Evolutionary conservation across 2,797 vertebrate genomes (phyloP).

Genomic region (Clarias pachynema): DNA sequence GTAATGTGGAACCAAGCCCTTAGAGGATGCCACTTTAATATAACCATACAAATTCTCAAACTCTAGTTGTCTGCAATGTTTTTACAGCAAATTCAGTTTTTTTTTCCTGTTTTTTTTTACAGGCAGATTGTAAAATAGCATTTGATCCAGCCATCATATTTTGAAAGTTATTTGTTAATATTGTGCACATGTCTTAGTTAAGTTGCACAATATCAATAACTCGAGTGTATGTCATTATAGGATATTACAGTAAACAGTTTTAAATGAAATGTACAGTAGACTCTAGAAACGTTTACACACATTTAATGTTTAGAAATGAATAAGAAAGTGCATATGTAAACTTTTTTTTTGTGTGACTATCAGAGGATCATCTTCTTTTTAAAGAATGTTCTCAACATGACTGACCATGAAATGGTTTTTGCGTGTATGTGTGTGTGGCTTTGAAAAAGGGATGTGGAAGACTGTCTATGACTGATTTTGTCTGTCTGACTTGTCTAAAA

Average conservation of each 20-base stretch:
- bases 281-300: neutral
- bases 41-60: neutral
- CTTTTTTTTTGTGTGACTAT: neutral
- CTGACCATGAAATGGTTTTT: neutral
- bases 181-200: neutral
- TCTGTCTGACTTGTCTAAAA: conserved; percentile 8
- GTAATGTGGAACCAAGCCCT: neutral
- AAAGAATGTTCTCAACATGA: neutral
- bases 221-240: neutral
- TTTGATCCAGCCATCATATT: too few relatives aligned
- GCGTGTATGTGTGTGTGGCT: neutral
- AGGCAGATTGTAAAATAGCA: neutral
- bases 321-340: neutral
- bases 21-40: neutral
- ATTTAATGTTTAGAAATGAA: neutral
- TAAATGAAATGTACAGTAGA: neutral
- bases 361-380: too few relatives aligned
- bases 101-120: too few relatives aligned
- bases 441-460: neutral
- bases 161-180: neutral
- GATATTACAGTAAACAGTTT: neutral
- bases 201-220: neutral
- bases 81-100: neutral
- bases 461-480: conserved; percentile 4
- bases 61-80: neutral